Evolutionary conservation across 1,140 invertebrate species (phyloP), one percentile per base, ranked within the genome.

Genomic region (Pogonomyrmex californicus): DNA sequence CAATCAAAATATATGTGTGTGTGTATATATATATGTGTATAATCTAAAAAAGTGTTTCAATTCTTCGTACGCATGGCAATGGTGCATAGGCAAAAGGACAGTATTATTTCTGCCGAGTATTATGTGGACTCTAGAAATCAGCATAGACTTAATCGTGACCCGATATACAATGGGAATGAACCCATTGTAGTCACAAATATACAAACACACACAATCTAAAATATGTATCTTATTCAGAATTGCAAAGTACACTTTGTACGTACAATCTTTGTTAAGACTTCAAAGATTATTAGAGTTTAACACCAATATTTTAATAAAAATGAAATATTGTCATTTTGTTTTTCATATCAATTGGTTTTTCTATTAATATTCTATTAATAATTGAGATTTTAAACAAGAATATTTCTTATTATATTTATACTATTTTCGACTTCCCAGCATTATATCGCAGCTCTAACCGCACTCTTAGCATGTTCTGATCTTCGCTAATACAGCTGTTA

Each of bases 91-190:
- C 38, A 10, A 44, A 30, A 54, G 14, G 14, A 9, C 7, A 36
- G 9, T n/a, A 23, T 41, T 60, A 7, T 60, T 33, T 60, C 12
- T 73, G 38, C 36, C 54, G 33, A 60, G n/a, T 83, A 41, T 83
- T 82, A 60, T 4, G 30, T 33, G 2, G 63, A 36, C 7, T 41
- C 33, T 76, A 86, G 63, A 87, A 86, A 86, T 54, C 65, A 38
- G 2, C 56, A 49, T 76, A 44, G 54, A 6, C 60, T 78, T 68
- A 86, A 88, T 77, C 90, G 88, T 92, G 91, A 92, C 88, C 86
- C 30, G 85, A 65, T 58, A 70, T 58, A 70, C 85, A 86, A 83
- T 79, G 71, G 82, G 10, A 85, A 85, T 44, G 56, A 36, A 47
- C 49, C 71, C 70, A 85, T 89, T 88, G 78, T 86, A 79, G 65